These are phyloP conservation scores for Mesorhabditis sp. DNA, from an alignment of 2,888 invertebrate genomes.

Conservation along the genomic window DNA sequence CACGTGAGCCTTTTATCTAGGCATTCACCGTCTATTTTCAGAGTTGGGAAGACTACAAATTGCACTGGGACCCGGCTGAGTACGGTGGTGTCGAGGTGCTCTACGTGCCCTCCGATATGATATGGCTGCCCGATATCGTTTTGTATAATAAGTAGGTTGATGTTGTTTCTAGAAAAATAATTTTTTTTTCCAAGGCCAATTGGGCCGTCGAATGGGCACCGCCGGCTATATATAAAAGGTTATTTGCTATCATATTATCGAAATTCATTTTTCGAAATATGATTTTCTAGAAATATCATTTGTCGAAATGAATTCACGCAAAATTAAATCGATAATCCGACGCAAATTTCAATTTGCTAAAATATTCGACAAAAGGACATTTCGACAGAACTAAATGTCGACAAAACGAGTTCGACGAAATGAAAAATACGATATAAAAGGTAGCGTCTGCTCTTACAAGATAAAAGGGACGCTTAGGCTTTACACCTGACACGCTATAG, in stretches of 20 bases:
- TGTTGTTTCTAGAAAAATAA: not conserved
- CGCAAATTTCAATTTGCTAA: too few species aligned
- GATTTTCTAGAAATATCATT: too few species aligned
- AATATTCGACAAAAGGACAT: not conserved
- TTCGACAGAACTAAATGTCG: not conserved
- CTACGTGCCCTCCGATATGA: constrained; percentile 58
- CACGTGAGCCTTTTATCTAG: constrained; percentile 39
- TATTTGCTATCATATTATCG: too few species aligned
- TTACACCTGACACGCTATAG: too few species aligned
- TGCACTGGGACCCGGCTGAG: constrained; percentile 56
- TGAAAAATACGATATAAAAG: too few species aligned
- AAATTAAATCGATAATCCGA: too few species aligned
- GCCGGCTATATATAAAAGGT: constrained; percentile 60
- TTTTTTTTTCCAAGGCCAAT: constrained; percentile 51
- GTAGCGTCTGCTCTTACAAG: too few species aligned
- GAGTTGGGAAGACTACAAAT: constrained; percentile 58
- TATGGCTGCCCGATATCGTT: constrained; percentile 57
- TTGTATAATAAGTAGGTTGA: constrained; percentile 55
- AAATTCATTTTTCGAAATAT: too few species aligned
- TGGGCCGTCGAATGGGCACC: constrained; percentile 59
- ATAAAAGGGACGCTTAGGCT: too few species aligned
- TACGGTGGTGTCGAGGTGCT: constrained; percentile 59
- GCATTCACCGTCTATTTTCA: constrained; percentile 25
- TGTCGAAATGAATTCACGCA: too few species aligned
- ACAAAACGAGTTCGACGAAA: not conserved